Evolutionary conservation across 2,113 vertebrate species (phyloP).

Genomic region (Penelope pileata): DNA sequence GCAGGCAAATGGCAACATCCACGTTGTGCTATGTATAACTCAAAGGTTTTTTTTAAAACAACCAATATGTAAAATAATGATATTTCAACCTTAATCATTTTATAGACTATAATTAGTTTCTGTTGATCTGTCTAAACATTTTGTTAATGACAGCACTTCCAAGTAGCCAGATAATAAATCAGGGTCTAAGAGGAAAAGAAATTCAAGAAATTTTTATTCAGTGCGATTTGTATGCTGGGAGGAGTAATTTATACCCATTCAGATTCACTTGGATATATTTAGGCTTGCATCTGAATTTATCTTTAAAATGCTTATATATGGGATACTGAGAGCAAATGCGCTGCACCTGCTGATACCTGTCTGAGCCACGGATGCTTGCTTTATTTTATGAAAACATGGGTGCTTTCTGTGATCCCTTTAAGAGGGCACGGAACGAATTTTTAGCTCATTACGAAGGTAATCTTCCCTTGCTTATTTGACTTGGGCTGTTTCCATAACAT

Average conservation of each 20-base stretch:
- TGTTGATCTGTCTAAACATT: slow-evolving; percentile 21
- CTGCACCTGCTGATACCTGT: slow-evolving; percentile 51
- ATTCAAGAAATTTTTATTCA: slow-evolving; percentile 5
- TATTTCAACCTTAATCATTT: background rate
- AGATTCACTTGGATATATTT: slow-evolving; percentile 31
- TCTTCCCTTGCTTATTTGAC: slow-evolving; percentile 70
- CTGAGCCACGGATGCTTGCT: background rate
- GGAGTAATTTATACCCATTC: slow-evolving; percentile 31
- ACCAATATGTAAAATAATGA: background rate
- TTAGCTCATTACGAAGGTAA: slow-evolving; percentile 70
- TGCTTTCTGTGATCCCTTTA: slow-evolving; percentile 17
- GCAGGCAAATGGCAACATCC: background rate
- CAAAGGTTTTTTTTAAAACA: background rate
- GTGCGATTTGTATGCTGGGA: background rate
- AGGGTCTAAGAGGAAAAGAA: background rate
- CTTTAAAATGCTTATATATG: background rate
- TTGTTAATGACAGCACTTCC: slow-evolving; percentile 25
- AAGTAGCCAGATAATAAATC: slow-evolving; percentile 34
- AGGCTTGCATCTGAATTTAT: background rate
- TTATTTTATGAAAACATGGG: slow-evolving; percentile 19
- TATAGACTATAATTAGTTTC: slow-evolving; percentile 9
- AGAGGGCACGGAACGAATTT: slow-evolving; percentile 63
- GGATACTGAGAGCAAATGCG: background rate
- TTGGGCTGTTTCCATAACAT: slow-evolving; percentile 69
- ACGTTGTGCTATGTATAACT: accelerated